Base-by-base conservation (phyloP, 2,888 invertebrate genomes). In the Aporophyla nigra region DNA sequence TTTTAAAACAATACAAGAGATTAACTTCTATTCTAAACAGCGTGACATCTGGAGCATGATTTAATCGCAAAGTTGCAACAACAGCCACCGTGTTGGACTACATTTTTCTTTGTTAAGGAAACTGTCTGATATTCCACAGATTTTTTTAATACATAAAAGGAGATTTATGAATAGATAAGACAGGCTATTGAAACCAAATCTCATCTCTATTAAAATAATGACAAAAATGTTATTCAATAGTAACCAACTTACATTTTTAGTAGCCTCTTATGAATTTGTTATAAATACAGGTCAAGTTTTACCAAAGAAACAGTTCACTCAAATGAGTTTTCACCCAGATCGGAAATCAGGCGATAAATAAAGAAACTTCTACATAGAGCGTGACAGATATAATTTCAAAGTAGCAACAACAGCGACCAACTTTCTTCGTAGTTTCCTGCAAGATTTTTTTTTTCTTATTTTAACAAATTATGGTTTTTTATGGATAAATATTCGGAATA, bases 41-140 rank as follows among this genome's bases (percentile, higher is more conserved):
- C 69, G 33, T 56, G 69, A 75, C 54, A 70, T 54, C 33, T 81
- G 21, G 76, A 69, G 68, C 63, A 68, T 40, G 74, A 71, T 74
- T 74, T 51, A 74, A 83, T 78, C 74, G 78, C 65, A 58, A 67
- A 71, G 49, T 67, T 70, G 58, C 53, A 71, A 61, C 56, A 68
- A 59, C 49, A 53, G 51, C 21, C 24, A 24, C 49, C 16, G 46
- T 5, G 40, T 43, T 59, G n/a, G n/a, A 33, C 14, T 62, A 21
- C 51, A 73, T 43, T 58, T 58, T 74, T 19, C 63, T 65, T 72
- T 72, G 27, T 72, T 70, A n/a, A 7, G 19, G 54, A 71, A 43
- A 54, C n/a, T 33, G 19, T 19, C 5, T n/a, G 54, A 6, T 33
- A 33, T 54, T 71, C 12, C n/a, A 12, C 0, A 27, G 12, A 5